Base-by-base conservation (phyloP, 2,113 vertebrate genomes). In the Oryzias melastigma region DNA sequence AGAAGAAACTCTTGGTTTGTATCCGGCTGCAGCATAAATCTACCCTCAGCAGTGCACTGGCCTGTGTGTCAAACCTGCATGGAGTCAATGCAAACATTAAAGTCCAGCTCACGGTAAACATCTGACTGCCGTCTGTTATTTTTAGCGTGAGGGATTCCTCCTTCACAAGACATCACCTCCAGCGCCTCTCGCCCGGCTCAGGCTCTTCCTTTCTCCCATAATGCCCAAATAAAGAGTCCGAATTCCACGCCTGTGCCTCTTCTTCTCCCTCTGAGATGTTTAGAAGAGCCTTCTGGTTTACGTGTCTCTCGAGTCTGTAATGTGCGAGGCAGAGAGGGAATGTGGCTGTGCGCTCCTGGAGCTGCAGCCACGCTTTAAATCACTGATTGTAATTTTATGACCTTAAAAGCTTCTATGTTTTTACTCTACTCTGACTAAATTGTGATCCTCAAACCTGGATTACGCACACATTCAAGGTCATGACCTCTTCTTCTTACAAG, bases 181-280 rank as follows among this genome's bases (percentile, higher is more conserved):
- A 6, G 12, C 20, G 64, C 66, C 35, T 58, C 53, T 54, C 74
- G 45, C 68, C 40, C 73, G 5, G 49, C 60, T 52, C 1, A 24
- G 62, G 58, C 73, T 63, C 68, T 58, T 55, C 73, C 73, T 69
- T 64, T 63, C 80, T 82, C 87, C 73, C 79, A 78, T 63, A 80
- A 90, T 93, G 91, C 90, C 93, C 93, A 93, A 92, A 93, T 93
- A 93, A 93, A 93, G 93, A 62, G 82, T 88, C 87, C 63, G 40
- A 86, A 92, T 91, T 91, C 90, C 87, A 87, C 51, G 56, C 40
- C 57, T 76, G 88, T 85, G 78, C 81, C 35, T 35, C 35, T 83
- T 77, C 81, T 83, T 85, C 85, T 65, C 75, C 69, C 76, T 58
- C 68, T 75, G 76, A 85, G 70, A 86, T 93, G 90, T 92, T 92